Percentiles rank a stretch among this genome's conserved stretches.
These are phyloP conservation scores for Sporophila hypoxantha DNA, from an alignment of 2,113 vertebrate genomes.

Conservation along the genomic window DNA sequence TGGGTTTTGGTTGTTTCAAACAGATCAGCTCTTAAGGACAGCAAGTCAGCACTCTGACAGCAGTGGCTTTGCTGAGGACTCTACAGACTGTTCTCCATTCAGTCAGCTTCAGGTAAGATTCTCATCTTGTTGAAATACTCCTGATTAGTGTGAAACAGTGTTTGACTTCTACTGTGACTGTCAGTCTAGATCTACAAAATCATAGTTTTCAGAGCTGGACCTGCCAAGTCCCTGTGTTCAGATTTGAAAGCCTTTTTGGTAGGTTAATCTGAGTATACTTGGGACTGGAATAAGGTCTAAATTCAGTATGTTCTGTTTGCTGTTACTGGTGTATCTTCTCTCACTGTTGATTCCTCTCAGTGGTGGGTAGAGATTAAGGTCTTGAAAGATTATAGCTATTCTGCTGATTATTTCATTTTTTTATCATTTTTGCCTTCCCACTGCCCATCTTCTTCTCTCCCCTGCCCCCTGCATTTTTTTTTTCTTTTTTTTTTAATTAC, in stretches of 20 bases:
- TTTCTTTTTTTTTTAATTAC: not conserved
- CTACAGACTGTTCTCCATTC: conserved; percentile 73
- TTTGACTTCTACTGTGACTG: fast-evolving
- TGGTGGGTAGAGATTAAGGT: not conserved
- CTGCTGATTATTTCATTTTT: not conserved
- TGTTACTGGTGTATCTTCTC: not conserved
- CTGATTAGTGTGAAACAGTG: not conserved
- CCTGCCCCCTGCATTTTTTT: fast-evolving
- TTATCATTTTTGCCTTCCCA: not conserved
- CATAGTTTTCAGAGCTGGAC: not conserved
- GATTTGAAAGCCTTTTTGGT: not conserved
- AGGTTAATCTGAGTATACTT: not conserved
- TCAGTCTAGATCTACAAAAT: not conserved
- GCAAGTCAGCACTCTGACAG: conserved; percentile 94
- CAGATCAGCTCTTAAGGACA: conserved; percentile 81
- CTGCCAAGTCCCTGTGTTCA: not conserved
- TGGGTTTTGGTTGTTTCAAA: not conserved
- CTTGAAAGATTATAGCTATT: not conserved
- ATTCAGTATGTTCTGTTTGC: not conserved
- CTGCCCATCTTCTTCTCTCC: not conserved
- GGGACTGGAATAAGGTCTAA: not conserved
- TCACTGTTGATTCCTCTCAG: not conserved
- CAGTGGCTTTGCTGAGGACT: conserved; percentile 94
- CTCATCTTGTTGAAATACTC: not conserved
- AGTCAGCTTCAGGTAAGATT: conserved; percentile 81